These are phyloP conservation scores for Plotosus lineatus DNA, from an alignment of 2,113 vertebrate genomes.

Conservation along the genomic window DNA sequence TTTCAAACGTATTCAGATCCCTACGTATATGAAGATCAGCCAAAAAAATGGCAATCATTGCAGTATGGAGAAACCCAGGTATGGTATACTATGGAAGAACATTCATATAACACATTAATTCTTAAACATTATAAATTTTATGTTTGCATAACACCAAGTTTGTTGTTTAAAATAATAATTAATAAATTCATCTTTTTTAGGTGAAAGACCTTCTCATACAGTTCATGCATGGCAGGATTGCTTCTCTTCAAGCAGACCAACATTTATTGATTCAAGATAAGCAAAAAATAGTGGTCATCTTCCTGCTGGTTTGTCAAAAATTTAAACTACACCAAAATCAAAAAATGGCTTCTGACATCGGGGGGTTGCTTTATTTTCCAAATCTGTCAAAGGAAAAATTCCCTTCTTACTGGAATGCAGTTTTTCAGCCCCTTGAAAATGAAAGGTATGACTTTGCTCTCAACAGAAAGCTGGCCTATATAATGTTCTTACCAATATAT, in stretches of 20 bases:
- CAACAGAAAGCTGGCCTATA: background rate
- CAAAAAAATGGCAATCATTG: background rate
- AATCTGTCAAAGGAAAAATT: slow-evolving; percentile 55
- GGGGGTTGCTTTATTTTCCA: slow-evolving; percentile 61
- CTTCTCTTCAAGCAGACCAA: slow-evolving; percentile 44
- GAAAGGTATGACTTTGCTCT: slow-evolving; percentile 51
- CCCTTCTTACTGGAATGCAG: slow-evolving; percentile 56
- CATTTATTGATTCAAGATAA: slow-evolving; percentile 46
- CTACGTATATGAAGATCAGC: background rate
- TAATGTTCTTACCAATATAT: background rate
- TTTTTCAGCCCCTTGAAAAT: slow-evolving; percentile 47
- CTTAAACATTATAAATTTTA: background rate
- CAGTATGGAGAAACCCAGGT: slow-evolving; percentile 64
- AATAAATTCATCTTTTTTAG: slow-evolving; percentile 47
- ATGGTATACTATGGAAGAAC: slow-evolving; percentile 15
- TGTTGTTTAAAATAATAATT: background rate
- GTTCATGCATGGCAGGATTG: slow-evolving; percentile 58
- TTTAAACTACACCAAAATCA: background rate
- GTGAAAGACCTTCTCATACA: slow-evolving; percentile 62
- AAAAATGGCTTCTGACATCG: background rate
- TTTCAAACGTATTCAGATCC: fast-evolving
- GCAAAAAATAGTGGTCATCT: slow-evolving; percentile 59
- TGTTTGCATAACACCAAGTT: background rate
- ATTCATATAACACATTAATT: background rate
- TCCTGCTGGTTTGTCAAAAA: slow-evolving; percentile 45